These are phyloP conservation scores for Phasia obesa DNA, from an alignment of 2,888 invertebrate species.

Conservation along the genomic window DNA sequence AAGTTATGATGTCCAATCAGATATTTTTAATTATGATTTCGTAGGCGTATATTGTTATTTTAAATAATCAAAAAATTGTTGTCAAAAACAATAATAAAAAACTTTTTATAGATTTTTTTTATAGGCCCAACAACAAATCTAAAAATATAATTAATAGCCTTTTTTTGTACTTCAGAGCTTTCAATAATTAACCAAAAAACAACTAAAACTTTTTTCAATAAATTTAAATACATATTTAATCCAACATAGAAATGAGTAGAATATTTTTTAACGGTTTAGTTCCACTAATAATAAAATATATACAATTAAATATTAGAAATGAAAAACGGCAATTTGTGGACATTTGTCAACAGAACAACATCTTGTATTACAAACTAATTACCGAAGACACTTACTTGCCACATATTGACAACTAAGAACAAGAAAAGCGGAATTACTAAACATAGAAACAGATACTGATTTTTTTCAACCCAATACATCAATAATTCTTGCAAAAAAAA, in stretches of 20 bases:
- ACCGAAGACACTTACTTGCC: conserved; percentile 18
- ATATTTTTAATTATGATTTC: too few relatives aligned
- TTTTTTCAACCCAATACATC: too few relatives aligned
- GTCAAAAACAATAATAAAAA: neutral
- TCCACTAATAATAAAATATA: conserved; percentile 46
- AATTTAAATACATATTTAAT: too few relatives aligned
- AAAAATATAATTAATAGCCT: conserved; percentile 28
- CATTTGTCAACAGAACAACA: conserved; percentile 65
- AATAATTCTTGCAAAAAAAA: too few relatives aligned
- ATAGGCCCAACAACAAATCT: neutral
- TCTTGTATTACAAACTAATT: conserved; percentile 50
- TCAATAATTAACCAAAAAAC: neutral
- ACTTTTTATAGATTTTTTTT: neutral
- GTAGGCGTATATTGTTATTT: neutral
- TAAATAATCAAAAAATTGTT: too few relatives aligned
- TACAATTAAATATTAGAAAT: conserved; percentile 53
- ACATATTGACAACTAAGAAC: conserved; percentile 7
- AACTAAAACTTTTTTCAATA: conserved; percentile 17
- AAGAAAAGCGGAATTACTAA: neutral
- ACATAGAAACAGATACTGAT: neutral
- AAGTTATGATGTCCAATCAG: too few relatives aligned
- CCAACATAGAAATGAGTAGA: too few relatives aligned
- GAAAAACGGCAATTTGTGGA: conserved; percentile 61
- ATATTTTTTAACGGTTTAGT: too few relatives aligned
- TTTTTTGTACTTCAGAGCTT: conserved; percentile 8